A percentile compares a stretch with the other conserved stretches of the same genome.
These are phyloP conservation scores for Diachasmimorpha longicaudata DNA, from an alignment of 1,140 invertebrate species.

Conservation along the genomic window DNA sequence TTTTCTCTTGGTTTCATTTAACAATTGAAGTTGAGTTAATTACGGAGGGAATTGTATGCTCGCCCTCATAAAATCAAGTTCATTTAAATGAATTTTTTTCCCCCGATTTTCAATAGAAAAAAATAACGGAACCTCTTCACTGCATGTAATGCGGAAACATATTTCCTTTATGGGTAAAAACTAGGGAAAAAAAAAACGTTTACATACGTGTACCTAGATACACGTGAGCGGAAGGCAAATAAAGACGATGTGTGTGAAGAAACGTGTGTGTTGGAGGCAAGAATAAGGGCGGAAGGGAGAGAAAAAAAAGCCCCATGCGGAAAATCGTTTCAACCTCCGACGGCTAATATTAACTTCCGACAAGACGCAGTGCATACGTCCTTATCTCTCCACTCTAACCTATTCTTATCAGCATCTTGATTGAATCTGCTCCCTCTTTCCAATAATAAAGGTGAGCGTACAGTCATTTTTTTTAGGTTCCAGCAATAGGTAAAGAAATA, in stretches of 20 bases:
- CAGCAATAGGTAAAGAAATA: not conserved
- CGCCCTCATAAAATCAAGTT: not conserved
- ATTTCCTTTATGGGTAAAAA: not conserved
- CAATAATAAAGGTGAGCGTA: not conserved
- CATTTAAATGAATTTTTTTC: not conserved
- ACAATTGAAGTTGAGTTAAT: too few relatives aligned
- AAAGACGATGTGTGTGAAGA: not conserved
- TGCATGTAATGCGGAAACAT: not conserved
- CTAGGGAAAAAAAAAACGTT: not conserved
- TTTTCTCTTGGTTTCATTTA: not conserved
- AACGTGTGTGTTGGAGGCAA: not conserved
- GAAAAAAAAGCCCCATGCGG: constrained; percentile 37
- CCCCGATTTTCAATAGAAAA: not conserved
- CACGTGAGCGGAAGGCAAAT: not conserved
- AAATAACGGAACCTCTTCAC: not conserved
- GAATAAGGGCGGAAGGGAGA: constrained; percentile 30
- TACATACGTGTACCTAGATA: not conserved
- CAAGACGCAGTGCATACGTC: constrained; percentile 34
- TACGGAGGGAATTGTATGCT: too few relatives aligned
- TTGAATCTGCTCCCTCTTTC: not conserved
- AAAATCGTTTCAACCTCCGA: constrained; percentile 51
- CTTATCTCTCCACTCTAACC: constrained; percentile 39
- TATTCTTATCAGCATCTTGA: constrained; percentile 18
- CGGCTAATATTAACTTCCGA: constrained; percentile 50
- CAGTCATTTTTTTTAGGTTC: not conserved